Conservation (phyloP, 2,888 invertebrate genomes). For the Argyresthia goedartella region DNA sequence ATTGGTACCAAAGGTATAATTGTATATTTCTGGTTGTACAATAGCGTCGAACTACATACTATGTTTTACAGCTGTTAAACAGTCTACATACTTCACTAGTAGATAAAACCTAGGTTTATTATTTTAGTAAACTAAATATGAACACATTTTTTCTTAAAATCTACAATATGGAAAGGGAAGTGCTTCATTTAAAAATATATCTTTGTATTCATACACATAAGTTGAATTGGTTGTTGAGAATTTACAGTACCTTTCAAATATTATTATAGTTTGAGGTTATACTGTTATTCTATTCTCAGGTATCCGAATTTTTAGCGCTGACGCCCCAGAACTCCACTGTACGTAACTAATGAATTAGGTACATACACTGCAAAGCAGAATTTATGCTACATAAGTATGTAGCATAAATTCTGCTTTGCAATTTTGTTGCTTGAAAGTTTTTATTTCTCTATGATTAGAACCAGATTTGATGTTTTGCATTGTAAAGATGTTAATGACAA, state of each 20-base stretch:
- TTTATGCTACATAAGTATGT: no score
- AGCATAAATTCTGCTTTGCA: no score
- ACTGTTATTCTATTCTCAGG: no score
- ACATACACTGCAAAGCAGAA: no score
- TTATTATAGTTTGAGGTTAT: not conserved
- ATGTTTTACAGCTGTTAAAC: slow-evolving; percentile 53
- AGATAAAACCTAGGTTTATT: slow-evolving; percentile 50
- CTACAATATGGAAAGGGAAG: slow-evolving; percentile 23
- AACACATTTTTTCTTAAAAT: slow-evolving; percentile 62
- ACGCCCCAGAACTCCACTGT: no score
- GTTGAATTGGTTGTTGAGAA: not conserved
- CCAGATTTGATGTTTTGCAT: no score
- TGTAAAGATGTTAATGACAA: no score
- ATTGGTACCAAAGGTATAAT: slow-evolving; percentile 2
- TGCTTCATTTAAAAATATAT: slow-evolving; percentile 1
- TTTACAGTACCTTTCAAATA: not conserved
- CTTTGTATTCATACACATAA: not conserved
- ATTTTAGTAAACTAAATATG: slow-evolving; percentile 65
- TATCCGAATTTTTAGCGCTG: no score
- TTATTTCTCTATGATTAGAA: no score
- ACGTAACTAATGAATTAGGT: no score
- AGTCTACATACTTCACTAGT: slow-evolving; percentile 40
- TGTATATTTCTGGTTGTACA: not conserved
- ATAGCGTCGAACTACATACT: not conserved
- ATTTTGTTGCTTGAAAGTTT: no score